Evolutionary conservation across 2,888 invertebrate species (phyloP).

Genomic region (Copidosoma aretas): DNA sequence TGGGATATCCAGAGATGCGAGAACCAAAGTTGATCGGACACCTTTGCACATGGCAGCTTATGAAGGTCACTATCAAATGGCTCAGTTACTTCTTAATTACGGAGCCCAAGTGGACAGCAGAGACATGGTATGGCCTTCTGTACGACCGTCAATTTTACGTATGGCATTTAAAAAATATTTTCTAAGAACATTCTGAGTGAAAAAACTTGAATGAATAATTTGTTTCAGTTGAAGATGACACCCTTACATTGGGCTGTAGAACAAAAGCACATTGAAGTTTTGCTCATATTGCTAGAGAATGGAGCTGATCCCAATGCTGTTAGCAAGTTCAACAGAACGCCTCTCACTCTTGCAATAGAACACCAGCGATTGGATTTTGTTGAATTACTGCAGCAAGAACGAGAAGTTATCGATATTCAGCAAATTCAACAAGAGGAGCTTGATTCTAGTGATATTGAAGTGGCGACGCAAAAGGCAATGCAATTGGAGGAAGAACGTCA

Average conservation of each 20-base stretch:
- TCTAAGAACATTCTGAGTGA: too few relatives aligned
- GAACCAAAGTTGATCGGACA: conserved; percentile 91
- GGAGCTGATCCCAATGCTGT: conserved; percentile 74
- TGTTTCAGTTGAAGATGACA: conserved; percentile 81
- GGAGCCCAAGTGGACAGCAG: conserved; percentile 77
- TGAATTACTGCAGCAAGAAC: conserved; percentile 65
- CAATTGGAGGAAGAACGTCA: conserved; percentile 54
- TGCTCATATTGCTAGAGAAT: conserved; percentile 72
- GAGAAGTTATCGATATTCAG: conserved; percentile 52
- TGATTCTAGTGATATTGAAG: conserved; percentile 53
- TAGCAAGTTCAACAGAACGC: conserved; percentile 79
- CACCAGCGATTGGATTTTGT: conserved; percentile 71
- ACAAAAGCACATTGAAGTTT: conserved; percentile 75
- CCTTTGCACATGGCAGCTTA: conserved; percentile 88
- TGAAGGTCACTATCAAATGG: conserved; percentile 81
- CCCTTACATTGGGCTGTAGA: conserved; percentile 95
- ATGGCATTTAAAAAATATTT: too few relatives aligned
- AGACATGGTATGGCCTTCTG: conserved; percentile 72
- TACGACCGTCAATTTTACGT: too few relatives aligned
- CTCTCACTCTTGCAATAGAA: conserved; percentile 72
- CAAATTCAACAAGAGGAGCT: conserved; percentile 44
- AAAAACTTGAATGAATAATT: conserved; percentile 1
- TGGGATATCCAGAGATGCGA: conserved; percentile 86
- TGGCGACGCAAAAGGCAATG: conserved; percentile 57
- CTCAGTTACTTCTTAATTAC: conserved; percentile 72